These are phyloP conservation scores for Heptranchias perlo DNA, from an alignment of 2,113 vertebrate species.

Conservation along the genomic window DNA sequence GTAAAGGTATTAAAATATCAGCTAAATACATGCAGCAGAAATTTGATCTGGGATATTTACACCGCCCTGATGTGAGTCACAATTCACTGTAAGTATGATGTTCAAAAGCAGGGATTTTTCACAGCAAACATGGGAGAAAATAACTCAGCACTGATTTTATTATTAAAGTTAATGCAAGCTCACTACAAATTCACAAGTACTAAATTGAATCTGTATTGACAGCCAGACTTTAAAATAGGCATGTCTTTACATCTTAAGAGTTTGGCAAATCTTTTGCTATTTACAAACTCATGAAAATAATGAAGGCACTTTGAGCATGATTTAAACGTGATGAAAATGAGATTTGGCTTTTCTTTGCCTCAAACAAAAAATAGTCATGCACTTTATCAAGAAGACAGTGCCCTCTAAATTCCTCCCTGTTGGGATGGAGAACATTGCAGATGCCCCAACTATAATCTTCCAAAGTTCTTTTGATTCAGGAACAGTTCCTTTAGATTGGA, in stretches of 20 bases:
- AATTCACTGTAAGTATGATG: background rate
- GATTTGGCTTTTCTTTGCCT: background rate
- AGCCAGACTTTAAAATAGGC: background rate
- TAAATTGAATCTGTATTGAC: background rate
- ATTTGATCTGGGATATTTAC: background rate
- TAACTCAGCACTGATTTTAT: background rate
- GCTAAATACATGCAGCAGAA: background rate
- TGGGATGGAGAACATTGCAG: too few relatives aligned
- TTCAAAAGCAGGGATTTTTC: background rate
- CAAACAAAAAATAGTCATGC: background rate
- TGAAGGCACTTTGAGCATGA: background rate
- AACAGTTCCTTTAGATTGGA: too few relatives aligned
- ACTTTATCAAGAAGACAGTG: background rate
- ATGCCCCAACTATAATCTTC: too few relatives aligned
- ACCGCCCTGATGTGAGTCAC: background rate
- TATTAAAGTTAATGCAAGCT: background rate
- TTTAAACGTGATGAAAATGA: background rate
- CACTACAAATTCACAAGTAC: background rate
- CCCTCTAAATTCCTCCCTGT: too few relatives aligned
- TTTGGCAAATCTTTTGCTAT: background rate
- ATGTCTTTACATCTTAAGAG: background rate
- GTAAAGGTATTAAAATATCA: background rate
- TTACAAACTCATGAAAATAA: background rate
- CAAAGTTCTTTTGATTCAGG: too few relatives aligned
- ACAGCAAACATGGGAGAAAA: background rate